These are phyloP conservation scores for Pocillopora grandis DNA, from an alignment of 92 coral and sea anemone species.

Conservation along the genomic window DNA sequence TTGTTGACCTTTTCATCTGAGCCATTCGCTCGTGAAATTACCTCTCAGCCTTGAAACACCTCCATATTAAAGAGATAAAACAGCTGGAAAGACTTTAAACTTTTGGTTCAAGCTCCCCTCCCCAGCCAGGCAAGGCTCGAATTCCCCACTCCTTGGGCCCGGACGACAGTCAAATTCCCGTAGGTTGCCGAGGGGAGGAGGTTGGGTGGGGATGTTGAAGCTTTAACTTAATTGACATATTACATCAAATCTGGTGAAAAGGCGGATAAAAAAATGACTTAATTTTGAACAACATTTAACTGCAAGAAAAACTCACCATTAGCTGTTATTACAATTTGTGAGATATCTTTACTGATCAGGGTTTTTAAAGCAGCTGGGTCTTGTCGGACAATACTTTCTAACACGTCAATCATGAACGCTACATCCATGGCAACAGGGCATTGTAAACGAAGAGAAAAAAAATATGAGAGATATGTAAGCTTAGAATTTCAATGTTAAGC, in stretches of 20 bases:
- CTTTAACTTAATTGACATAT: neutral
- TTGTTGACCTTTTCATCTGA: too few species aligned
- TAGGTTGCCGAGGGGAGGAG: too few species aligned
- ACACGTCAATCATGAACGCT: slow-evolving; percentile 41
- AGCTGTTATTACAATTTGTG: slow-evolving; percentile 11
- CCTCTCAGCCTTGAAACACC: too few species aligned
- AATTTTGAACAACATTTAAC: neutral
- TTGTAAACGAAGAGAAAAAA: neutral
- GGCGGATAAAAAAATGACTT: neutral
- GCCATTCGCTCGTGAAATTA: too few species aligned
- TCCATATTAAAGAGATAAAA: too few species aligned
- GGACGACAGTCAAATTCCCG: too few species aligned
- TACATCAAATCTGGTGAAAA: neutral
- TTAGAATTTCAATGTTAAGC: neutral
- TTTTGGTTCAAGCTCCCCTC: too few species aligned
- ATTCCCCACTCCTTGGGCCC: too few species aligned
- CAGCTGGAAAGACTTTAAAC: too few species aligned
- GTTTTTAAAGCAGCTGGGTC: slow-evolving; percentile 1
- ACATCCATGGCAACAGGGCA: slow-evolving; percentile 41
- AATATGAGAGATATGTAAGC: neutral
- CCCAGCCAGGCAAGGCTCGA: too few species aligned
- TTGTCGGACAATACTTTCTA: slow-evolving; percentile 3
- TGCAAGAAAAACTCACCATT: slow-evolving; percentile 3
- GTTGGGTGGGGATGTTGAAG: neutral
- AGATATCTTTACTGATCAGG: slow-evolving; percentile 1